Evolutionary conservation across 2,113 vertebrate species (phyloP).

Genomic region (Pungitius pungitius): DNA sequence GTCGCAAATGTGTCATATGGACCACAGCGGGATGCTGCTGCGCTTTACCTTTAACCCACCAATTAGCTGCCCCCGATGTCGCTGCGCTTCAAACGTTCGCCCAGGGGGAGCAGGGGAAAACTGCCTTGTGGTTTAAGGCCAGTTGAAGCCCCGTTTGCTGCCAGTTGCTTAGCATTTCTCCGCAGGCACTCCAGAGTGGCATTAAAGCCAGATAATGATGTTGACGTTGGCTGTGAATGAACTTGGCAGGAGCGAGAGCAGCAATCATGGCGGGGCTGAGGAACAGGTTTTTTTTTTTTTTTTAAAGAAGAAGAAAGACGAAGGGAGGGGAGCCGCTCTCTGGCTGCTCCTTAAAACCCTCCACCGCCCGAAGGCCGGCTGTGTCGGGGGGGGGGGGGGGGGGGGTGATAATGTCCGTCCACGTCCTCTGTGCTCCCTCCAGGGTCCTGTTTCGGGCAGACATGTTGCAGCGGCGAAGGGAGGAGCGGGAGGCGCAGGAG

Average conservation of each 20-base stretch:
- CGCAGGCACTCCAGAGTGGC: slow-evolving; percentile 21
- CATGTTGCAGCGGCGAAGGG: slow-evolving; percentile 71
- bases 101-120: not conserved
- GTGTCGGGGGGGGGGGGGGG: too few relatives aligned
- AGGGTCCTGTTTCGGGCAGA: slow-evolving; percentile 87
- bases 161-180: slow-evolving; percentile 24
- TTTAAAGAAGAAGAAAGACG: slow-evolving; percentile 30
- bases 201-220: slow-evolving; percentile 27
- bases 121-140: slow-evolving; percentile 5
- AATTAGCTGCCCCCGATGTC: not conserved
- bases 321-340: slow-evolving; percentile 42
- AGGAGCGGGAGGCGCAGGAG: slow-evolving; percentile 75
- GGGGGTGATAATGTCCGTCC: too few relatives aligned
- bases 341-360: slow-evolving; percentile 54
- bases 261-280: slow-evolving; percentile 17
- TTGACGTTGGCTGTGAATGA: slow-evolving; percentile 31
- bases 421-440: slow-evolving; percentile 42
- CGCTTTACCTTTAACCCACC: not conserved
- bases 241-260: slow-evolving; percentile 18
- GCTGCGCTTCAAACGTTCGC: not conserved
- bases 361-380: slow-evolving; percentile 44
- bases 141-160: not conserved
- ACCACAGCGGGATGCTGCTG: not conserved
- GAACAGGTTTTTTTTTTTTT: slow-evolving; percentile 18
- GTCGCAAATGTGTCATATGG: not conserved